A percentile compares a stretch with the other conserved stretches of the same genome.
phyloP scores from a whole-genome alignment of 2,113 vertebrate genomes.

The Xiphias gladius region DNA sequence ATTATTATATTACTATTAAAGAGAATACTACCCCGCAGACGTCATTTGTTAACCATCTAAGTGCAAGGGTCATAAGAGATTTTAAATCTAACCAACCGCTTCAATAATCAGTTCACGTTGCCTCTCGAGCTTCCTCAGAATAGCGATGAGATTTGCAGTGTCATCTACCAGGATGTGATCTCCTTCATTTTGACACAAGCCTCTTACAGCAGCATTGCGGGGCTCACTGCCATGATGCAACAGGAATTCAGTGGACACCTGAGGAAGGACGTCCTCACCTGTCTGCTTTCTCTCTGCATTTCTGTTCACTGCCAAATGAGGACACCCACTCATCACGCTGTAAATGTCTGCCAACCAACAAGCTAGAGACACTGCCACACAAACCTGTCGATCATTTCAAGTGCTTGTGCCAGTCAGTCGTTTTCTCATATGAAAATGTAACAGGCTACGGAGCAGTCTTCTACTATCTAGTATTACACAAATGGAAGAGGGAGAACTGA shows the following conservation, averaged over 20 bases:
- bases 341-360: neutral
- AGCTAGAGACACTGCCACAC: neutral
- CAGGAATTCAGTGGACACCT: conserved; percentile 56
- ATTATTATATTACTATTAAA: neutral
- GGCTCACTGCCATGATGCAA: conserved; percentile 55
- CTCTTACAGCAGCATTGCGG: conserved; percentile 60
- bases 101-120: neutral
- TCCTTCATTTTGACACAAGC: conserved; percentile 68
- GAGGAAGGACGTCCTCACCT: conserved; percentile 43
- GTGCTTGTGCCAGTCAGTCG: neutral
- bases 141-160: conserved; percentile 56
- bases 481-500: too few relatives aligned
- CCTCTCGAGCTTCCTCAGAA: conserved; percentile 6
- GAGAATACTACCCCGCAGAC: neutral
- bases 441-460: neutral
- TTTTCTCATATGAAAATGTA: neutral
- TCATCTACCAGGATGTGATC: conserved; percentile 54
- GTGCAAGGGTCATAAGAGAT: neutral
- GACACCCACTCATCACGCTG: neutral
- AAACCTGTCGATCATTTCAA: neutral
- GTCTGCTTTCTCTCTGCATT: neutral
- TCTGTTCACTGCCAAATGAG: neutral
- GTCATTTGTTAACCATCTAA: neutral
- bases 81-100: neutral
- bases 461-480: neutral